These are phyloP conservation scores for Epizoanthus stellaris DNA, from an alignment of 92 coral and sea anemone species.

Conservation along the genomic window DNA sequence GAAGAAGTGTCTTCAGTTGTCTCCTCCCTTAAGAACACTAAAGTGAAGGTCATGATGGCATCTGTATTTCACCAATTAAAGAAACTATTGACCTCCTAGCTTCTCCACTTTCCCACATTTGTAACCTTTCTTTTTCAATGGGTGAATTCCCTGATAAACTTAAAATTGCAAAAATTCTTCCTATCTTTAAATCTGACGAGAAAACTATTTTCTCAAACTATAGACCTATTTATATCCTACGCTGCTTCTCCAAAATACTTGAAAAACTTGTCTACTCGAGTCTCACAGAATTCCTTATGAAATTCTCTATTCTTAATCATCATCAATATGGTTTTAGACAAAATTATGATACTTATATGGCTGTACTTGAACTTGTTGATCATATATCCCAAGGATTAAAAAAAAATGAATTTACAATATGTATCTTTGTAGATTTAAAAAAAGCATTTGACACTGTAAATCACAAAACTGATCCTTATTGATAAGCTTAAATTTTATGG, in stretches of 20 bases:
- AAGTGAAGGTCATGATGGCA: conserved; percentile 41
- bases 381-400: conserved; percentile 17
- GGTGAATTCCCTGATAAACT: conserved; percentile 39
- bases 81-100: conserved; percentile 30
- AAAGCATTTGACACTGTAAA: conserved; percentile 30
- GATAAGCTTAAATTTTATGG: conserved; percentile 29
- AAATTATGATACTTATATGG: conserved; percentile 38
- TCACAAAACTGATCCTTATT: conserved; percentile 2
- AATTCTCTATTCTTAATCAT: conserved; percentile 34
- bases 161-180: conserved; percentile 37
- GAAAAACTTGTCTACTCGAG: conserved; percentile 36
- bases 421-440: conserved; percentile 13
- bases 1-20: neutral
- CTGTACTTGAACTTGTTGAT: conserved; percentile 46
- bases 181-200: conserved; percentile 17
- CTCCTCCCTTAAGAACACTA: neutral
- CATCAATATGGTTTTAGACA: conserved; percentile 45
- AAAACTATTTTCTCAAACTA: conserved; percentile 30
- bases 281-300: conserved; percentile 25
- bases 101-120: conserved; percentile 26
- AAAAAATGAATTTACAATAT: conserved; percentile 27
- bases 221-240: conserved; percentile 40
- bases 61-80: conserved; percentile 22
- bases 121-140: conserved; percentile 32
- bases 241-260: conserved; percentile 34